Conservation (phyloP, 2,113 vertebrate genomes). For the Acanthisitta chloris region DNA sequence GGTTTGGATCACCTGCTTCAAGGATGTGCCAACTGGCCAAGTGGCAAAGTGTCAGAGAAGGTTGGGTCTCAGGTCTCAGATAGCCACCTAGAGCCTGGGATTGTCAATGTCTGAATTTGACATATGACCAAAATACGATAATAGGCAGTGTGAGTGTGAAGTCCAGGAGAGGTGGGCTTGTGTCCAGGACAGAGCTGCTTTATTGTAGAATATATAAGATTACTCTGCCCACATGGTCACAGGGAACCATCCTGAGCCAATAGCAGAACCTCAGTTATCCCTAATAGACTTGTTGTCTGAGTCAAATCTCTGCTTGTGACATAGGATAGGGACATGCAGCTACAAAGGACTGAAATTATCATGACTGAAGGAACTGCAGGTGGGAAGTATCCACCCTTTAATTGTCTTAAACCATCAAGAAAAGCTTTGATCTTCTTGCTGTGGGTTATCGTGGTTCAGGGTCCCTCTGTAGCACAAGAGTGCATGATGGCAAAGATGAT, state of each 20-base stretch:
- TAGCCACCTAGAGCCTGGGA: neutral
- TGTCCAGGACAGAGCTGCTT: neutral
- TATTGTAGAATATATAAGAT: neutral
- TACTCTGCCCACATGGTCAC: neutral
- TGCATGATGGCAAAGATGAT: neutral
- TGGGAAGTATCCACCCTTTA: neutral
- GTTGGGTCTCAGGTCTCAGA: neutral
- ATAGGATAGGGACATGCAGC: neutral
- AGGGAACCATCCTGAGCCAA: neutral
- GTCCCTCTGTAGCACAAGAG: accelerated
- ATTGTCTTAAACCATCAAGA: neutral
- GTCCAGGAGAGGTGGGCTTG: neutral
- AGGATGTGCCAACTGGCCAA: neutral
- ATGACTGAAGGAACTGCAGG: neutral
- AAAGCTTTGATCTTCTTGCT: neutral
- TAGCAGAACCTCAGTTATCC: neutral
- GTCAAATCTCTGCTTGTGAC: neutral
- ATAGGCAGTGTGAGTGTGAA: neutral
- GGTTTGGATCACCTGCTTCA: neutral
- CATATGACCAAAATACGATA: neutral
- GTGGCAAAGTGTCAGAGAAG: neutral
- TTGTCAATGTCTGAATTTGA: neutral
- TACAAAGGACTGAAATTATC: neutral
- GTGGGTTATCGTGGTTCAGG: neutral
- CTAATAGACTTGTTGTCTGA: neutral